Evolutionary conservation across 2,797 vertebrate species (phyloP), one percentile per base, ranked within the genome.

Genomic region (Myotis vivesi): DNA sequence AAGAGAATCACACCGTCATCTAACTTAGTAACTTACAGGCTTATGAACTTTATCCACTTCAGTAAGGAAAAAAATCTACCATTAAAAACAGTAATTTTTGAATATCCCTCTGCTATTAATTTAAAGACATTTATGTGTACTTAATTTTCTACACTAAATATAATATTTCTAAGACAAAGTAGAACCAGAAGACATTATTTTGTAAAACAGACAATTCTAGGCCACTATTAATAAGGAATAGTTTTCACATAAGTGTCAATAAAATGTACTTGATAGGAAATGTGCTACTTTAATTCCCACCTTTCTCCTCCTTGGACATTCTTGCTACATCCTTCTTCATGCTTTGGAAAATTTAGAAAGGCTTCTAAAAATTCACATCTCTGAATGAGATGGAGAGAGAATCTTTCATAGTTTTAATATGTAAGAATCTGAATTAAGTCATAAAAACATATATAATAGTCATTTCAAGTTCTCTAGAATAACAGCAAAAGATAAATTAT

Each of bases 291-390:
- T 75, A 92, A 76, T 91, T 94, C 17, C 94, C 85, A 84, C 41
- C 53, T 77, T 92, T 28, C 64, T 94, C 28, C 44, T 86, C 64
- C 51, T 53, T 84, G 30, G 41, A 89, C 46, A 93, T 84, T 93
- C 69, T 89, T 85, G 22, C n/a, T 68, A n/a, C 25, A 80, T 71
- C n/a, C 76, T 91, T 82, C 49, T 87, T 95, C 38, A 75, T 71
- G 44, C 53, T 76, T 95, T 53, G 46, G 17, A 68, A 69, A 83
- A 96, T 94, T 90, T 92, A 89, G 25, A 12, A 92, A 96, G 30
- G 0, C 17, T 86, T 82, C 46, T 71, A 8, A 93, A 95, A 92
- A 79, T 49, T 49, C 28, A 72, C 49, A 77, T 55, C 10, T 96
- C 64, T 91, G 69, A 38, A 81, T 20, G 75, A 92, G 10, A 77